These are phyloP conservation scores for Berghia stephanieae DNA, from an alignment of 1,140 invertebrate species.

Conservation along the genomic window DNA sequence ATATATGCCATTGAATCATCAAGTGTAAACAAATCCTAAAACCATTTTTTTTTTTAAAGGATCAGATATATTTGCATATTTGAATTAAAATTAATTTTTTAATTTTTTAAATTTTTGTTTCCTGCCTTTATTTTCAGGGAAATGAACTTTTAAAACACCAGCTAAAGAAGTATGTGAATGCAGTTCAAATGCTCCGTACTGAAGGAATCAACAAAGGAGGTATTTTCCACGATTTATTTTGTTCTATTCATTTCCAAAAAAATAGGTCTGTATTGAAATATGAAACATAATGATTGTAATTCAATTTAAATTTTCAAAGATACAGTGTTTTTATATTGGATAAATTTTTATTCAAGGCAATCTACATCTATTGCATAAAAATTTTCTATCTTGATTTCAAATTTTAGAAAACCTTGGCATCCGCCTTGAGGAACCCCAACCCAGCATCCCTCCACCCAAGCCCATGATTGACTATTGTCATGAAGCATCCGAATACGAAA, in stretches of 20 bases:
- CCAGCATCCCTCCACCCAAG: constrained; percentile 62
- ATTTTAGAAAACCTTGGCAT: constrained; percentile 54
- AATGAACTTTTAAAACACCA: constrained; percentile 89
- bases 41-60: neutral
- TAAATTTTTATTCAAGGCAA: no score
- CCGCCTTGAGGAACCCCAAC: constrained; percentile 60
- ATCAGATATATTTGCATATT: neutral
- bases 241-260: no score
- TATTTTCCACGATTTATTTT: constrained; percentile 8
- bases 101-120: neutral
- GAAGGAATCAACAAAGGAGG: constrained; percentile 66
- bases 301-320: no score
- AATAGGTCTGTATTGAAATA: no score
- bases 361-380: no score
- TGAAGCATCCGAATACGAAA: constrained; percentile 86
- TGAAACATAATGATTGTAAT: no score
- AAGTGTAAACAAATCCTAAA: no score
- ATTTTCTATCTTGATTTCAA: no score
- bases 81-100: neutral
- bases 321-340: neutral
- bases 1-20: no score
- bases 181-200: constrained; percentile 82
- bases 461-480: constrained; percentile 71
- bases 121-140: constrained; percentile 71
- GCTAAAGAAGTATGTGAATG: constrained; percentile 87